These are phyloP conservation scores for Schizaphis graminum DNA, from an alignment of 2,888 invertebrate genomes.

Conservation along the genomic window DNA sequence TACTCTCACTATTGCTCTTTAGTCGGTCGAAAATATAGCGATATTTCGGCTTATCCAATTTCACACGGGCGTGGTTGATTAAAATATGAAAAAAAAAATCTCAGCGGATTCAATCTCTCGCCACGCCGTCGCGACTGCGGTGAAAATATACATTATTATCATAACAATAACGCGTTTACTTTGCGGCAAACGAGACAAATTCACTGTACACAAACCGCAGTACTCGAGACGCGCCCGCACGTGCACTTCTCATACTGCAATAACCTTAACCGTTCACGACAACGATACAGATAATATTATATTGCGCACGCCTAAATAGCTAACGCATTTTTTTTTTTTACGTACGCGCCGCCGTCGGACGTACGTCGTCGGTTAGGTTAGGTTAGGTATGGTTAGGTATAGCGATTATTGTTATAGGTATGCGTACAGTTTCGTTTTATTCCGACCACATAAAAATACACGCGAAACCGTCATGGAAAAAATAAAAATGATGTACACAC, in stretches of 20 bases:
- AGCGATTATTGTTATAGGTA: not conserved
- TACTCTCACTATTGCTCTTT: not conserved
- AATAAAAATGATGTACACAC: not conserved
- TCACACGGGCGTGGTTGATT: not conserved
- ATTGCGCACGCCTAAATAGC: not conserved
- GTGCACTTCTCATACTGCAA: too few relatives aligned
- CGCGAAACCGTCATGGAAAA: slow-evolving; percentile 24
- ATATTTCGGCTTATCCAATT: not conserved
- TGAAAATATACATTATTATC: not conserved
- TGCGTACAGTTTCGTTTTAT: slow-evolving; percentile 38
- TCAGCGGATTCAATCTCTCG: not conserved
- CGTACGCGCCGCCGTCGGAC: not conserved
- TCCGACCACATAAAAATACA: slow-evolving; percentile 36
- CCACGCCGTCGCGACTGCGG: too few relatives aligned
- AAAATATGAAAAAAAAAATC: slow-evolving; percentile 5
- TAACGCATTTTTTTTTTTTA: not conserved
- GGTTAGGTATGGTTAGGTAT: too few relatives aligned
- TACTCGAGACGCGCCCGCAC: not conserved
- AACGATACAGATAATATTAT: not conserved
- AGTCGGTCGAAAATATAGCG: not conserved
- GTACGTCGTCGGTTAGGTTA: too few relatives aligned
- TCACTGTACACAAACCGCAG: not conserved
- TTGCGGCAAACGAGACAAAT: not conserved
- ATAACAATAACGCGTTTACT: slow-evolving; percentile 4
- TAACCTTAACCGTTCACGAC: slow-evolving; percentile 9